phyloP scores from a whole-genome alignment of 2,797 vertebrate species.

The Spea hammondii region DNA sequence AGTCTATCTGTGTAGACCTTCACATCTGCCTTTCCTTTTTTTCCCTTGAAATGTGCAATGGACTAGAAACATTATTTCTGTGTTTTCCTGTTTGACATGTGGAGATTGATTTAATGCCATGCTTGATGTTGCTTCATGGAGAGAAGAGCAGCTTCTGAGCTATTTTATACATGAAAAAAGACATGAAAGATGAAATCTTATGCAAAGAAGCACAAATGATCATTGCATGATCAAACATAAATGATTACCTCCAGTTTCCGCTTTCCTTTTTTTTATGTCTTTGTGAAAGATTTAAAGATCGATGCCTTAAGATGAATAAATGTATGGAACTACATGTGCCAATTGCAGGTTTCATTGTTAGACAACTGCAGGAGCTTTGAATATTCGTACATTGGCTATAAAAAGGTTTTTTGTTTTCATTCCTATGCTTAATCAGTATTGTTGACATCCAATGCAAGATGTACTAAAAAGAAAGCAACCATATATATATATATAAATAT shows the following conservation, averaged over 20 bases:
- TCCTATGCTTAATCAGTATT: neutral
- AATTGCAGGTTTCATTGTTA: slow-evolving; percentile 18
- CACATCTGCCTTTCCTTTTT: slow-evolving; percentile 27
- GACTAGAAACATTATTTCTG: slow-evolving; percentile 38
- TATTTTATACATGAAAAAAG: slow-evolving; percentile 44
- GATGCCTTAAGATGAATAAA: slow-evolving; percentile 14
- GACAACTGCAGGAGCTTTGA: neutral
- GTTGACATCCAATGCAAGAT: too few species aligned
- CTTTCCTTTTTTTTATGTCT: slow-evolving; percentile 20
- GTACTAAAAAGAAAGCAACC: too few species aligned
- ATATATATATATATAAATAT: too few species aligned
- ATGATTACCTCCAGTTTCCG: slow-evolving; percentile 42
- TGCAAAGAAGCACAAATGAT: slow-evolving; percentile 34
- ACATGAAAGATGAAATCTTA: slow-evolving; percentile 43
- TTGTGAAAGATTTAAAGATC: slow-evolving; percentile 25
- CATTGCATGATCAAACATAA: slow-evolving; percentile 46
- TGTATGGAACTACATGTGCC: neutral
- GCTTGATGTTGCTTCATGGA: slow-evolving; percentile 33
- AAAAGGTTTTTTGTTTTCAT: neutral
- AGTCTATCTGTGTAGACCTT: slow-evolving; percentile 37
- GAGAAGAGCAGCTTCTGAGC: slow-evolving; percentile 41
- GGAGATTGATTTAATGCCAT: slow-evolving; percentile 11
- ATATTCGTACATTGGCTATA: neutral
- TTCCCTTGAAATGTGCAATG: slow-evolving; percentile 32
- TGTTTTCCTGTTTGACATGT: slow-evolving; percentile 39